Conservation (phyloP, 2,888 invertebrate genomes). For the Odontocerum albicorne region DNA sequence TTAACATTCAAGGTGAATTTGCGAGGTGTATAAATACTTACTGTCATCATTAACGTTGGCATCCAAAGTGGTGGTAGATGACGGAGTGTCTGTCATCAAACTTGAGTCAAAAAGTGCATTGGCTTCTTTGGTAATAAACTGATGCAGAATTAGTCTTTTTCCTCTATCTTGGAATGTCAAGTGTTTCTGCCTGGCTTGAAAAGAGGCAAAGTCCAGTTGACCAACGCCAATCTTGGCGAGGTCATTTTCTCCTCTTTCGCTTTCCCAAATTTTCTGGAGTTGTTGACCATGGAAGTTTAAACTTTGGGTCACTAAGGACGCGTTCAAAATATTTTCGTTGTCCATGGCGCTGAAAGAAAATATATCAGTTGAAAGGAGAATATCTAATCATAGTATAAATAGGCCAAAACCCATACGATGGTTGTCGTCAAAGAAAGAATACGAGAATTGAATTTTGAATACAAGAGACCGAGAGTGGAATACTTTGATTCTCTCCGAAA, state of each 20-base stretch:
- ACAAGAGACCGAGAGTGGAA: too few relatives aligned
- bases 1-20: too few relatives aligned
- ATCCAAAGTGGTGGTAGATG: conserved; percentile 58
- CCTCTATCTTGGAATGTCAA: conserved; percentile 83
- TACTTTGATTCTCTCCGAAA: too few relatives aligned
- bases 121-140: conserved; percentile 86
- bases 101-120: conserved; percentile 69
- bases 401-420: too few relatives aligned
- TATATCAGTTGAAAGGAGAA: too few relatives aligned
- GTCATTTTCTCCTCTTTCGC: conserved; percentile 78
- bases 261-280: conserved; percentile 85
- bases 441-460: too few relatives aligned
- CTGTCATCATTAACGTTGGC: conserved; percentile 57
- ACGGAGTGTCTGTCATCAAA: conserved; percentile 52
- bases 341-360: conserved; percentile 24
- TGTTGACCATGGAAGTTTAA: conserved; percentile 87
- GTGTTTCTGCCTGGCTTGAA: conserved; percentile 77
- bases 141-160: conserved; percentile 80
- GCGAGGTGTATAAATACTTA: conserved; percentile 45
- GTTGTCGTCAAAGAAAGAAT: too few relatives aligned
- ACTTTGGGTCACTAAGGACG: conserved; percentile 66
- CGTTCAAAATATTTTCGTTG: conserved; percentile 54
- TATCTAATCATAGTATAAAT: too few relatives aligned
- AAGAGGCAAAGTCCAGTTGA: conserved; percentile 70
- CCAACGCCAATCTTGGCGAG: conserved; percentile 63